Evolutionary conservation across 2,113 vertebrate genomes (phyloP).

Genomic region (Pangasianodon hypophthalmus): DNA sequence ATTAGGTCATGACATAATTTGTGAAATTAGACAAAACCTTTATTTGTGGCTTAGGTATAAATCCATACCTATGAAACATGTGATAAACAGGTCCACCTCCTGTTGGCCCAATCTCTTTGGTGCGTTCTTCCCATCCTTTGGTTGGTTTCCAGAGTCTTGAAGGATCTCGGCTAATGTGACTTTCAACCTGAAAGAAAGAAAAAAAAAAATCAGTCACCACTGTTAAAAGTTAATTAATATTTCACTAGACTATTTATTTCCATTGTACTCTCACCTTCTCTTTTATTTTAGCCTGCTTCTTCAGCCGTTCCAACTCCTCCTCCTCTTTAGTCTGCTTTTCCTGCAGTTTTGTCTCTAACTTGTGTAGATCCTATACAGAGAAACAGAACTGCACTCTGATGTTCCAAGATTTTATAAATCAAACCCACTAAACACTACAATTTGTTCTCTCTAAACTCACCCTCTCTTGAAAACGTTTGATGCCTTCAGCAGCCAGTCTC

Average conservation of each 20-base stretch:
- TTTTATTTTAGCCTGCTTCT: conserved; percentile 77
- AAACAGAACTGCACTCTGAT: background rate
- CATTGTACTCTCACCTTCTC: conserved; percentile 75
- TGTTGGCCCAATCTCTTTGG: conserved; percentile 65
- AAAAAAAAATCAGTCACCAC: background rate
- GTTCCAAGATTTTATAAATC: background rate
- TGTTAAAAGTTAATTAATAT: background rate
- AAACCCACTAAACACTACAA: background rate
- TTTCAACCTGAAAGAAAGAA: conserved; percentile 71
- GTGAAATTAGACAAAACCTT: background rate
- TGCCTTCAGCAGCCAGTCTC: conserved; percentile 70
- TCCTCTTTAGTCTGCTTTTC: conserved; percentile 76
- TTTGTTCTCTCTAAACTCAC: conserved; percentile 65
- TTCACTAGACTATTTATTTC: background rate
- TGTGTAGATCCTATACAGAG: conserved; percentile 79
- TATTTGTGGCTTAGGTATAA: background rate
- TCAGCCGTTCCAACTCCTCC: conserved; percentile 77
- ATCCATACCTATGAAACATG: conserved; percentile 76
- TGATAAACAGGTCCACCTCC: conserved; percentile 62
- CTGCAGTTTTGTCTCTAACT: conserved; percentile 76
- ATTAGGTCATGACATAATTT: background rate
- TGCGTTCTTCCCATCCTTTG: conserved; percentile 76
- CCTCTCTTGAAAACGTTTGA: conserved; percentile 79
- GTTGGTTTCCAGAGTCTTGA: conserved; percentile 73
- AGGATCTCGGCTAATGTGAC: conserved; percentile 70